Evolutionary conservation across 2,113 vertebrate species (phyloP), one percentile per base, ranked within the genome.

Genomic region (Hiodon alosoides): DNA sequence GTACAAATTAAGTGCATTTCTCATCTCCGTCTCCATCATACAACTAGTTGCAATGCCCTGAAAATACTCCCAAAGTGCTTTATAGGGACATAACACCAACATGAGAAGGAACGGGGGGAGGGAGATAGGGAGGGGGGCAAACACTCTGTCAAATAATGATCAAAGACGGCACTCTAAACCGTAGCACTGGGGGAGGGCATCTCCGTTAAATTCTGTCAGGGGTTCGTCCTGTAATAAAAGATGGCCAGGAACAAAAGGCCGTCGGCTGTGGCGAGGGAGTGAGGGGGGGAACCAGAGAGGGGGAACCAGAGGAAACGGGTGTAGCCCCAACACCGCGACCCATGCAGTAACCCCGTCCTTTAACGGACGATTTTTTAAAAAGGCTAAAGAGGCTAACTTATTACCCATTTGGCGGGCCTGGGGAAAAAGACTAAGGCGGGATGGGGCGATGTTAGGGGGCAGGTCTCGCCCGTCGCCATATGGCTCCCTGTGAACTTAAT

Each of bases 341-440:
- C 72, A 13, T 77, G 17, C 78, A 65, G 82, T 82, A 85, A 85
- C 86, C 86, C n/a, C 77, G 84, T 73, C 84, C 83, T 71, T 79
- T 81, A 81, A 76, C 74, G 75, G 79, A 61, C 69, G 82, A 87
- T 84, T 31, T 31, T 31, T 31, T 82, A 84, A 75, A 72, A 88
- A 83, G 83, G 55, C 13, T 16, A 83, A 85, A 76, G 66, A 87
- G 84, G 82, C 84, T 85, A 85, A 81, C 80, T 76, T 81, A 87
- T 86, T 82, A 59, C 89, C 87, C 85, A 87, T 89, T 90, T 89
- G 85, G 61, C 74, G 47, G 58, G 74, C 64, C 77, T 66, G 81
- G 81, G 70, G 57, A 72, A 48, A 54, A 54, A 51, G 62, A 31
- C 31, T 54, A 53, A 55, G 46, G 31, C 73, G 60, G 2, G 17